Evolutionary conservation across 2,113 vertebrate genomes (phyloP).

Genomic region (Taxidea taxus): DNA sequence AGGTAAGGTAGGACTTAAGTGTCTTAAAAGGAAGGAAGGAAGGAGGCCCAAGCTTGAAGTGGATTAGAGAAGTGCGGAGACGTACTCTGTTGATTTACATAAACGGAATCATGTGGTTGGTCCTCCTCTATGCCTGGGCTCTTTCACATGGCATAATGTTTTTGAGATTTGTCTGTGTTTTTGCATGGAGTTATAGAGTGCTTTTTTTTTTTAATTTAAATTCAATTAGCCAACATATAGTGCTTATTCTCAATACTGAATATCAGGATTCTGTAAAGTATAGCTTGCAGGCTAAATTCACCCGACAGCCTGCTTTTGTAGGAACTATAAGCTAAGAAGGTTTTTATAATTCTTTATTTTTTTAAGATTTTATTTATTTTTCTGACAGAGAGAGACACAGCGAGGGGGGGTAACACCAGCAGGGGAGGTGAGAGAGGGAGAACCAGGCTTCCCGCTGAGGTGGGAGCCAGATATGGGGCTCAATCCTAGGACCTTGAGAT

Average conservation of each 20-base stretch:
- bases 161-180: background rate
- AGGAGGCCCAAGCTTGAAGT: background rate
- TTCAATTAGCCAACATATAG: background rate
- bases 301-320: background rate
- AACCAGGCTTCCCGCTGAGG: no score
- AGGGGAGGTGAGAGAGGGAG: no score
- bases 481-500: no score
- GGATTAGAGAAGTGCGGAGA: background rate
- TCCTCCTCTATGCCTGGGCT: background rate
- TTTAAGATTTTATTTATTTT: no score
- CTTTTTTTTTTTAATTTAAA: background rate
- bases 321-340: background rate
- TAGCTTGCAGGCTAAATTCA: background rate
- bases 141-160: background rate
- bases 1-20: background rate
- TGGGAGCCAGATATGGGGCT: no score
- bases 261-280: background rate
- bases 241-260: background rate
- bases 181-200: background rate
- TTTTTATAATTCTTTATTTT: background rate
- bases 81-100: background rate
- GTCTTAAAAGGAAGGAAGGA: background rate
- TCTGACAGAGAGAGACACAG: no score
- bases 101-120: accelerated
- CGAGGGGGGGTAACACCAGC: no score